Base-by-base conservation (phyloP, 2,888 invertebrate species). In the Heliconius ismenius region DNA sequence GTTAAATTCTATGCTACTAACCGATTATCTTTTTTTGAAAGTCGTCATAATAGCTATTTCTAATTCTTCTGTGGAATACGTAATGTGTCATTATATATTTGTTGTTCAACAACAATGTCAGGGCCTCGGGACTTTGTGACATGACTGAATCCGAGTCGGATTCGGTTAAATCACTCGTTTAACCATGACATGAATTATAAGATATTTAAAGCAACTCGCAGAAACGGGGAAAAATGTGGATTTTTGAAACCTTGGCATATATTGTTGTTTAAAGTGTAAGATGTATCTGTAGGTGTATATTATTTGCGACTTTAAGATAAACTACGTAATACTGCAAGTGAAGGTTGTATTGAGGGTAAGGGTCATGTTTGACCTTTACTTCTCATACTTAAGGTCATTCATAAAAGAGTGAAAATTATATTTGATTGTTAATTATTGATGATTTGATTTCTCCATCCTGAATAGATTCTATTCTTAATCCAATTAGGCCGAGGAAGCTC, bases 41-140 rank as follows among this genome's bases (percentile, higher is more conserved):
- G 26, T 73, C 80, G 70, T 60, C 67, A 21, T 83, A 86, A 85
- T n/a, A 84, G 85, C 80, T 84, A 86, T 83, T 82, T 74, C 75
- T 70, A 75, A 60, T 62, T 32, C 70, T 69, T 69, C 64, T 68
- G 78, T 74, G 78, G 86, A 86, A 86, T 85, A 84, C 81, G 68
- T 81, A 83, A 84, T 84, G 83, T 82, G 84, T 84, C 83, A 83
- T 78, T 82, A 83, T 77, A 83, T 76, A 65, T 77, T 67, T 73
- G 81, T 72, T 79, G 78, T 70, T 28, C 74, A 67, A 74, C 73
- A 83, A 81, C 78, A 75, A 79, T 84, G 84, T 83, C 84, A 85
- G 79, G 85, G 84, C 76, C 81, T 69, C 43, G 43, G 77, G 76
- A 75, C 39, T 74, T 74, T 74, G 68, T 58, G 77, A 75, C 70